These are phyloP conservation scores for Trimorus sp. DNA, from an alignment of 2,888 invertebrate genomes.

Conservation along the genomic window DNA sequence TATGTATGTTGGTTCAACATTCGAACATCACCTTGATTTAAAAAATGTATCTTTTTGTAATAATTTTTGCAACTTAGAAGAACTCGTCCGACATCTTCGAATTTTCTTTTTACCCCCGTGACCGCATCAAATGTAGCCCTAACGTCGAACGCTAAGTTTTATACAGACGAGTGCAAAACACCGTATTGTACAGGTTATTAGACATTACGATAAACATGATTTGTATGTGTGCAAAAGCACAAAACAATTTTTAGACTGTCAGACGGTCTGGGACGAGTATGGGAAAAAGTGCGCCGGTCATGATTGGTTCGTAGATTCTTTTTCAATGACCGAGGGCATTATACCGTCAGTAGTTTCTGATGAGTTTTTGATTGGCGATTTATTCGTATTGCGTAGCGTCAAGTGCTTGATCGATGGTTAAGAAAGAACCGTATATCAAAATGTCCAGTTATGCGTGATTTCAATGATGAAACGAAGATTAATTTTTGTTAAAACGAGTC, in stretches of 20 bases:
- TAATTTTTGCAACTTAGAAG: background rate
- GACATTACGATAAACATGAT: slow-evolving; percentile 39
- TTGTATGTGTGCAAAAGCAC: slow-evolving; percentile 38
- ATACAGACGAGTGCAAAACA: slow-evolving; percentile 33
- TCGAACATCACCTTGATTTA: too few species aligned
- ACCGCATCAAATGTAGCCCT: background rate
- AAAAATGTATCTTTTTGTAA: background rate
- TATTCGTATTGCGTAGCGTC: too few species aligned
- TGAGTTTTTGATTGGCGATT: too few species aligned
- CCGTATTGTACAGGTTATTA: slow-evolving; percentile 37
- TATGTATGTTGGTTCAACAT: too few species aligned
- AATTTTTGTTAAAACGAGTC: too few species aligned
- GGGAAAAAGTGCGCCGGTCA: slow-evolving; percentile 41
- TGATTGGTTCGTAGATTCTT: background rate
- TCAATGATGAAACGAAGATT: too few species aligned
- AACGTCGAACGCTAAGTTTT: slow-evolving; percentile 34
- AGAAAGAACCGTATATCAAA: too few species aligned
- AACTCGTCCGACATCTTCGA: background rate
- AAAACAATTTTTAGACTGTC: slow-evolving; percentile 38
- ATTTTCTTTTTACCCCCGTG: background rate
- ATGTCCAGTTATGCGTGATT: too few species aligned
- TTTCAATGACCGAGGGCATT: background rate
- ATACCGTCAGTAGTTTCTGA: too few species aligned
- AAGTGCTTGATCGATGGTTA: too few species aligned
- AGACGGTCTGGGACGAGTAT: slow-evolving; percentile 39